A percentile compares a stretch with the other conserved stretches of the same genome.
Evolutionary conservation across 2,888 invertebrate genomes (phyloP).

Genomic region (Cephus pygmeus): DNA sequence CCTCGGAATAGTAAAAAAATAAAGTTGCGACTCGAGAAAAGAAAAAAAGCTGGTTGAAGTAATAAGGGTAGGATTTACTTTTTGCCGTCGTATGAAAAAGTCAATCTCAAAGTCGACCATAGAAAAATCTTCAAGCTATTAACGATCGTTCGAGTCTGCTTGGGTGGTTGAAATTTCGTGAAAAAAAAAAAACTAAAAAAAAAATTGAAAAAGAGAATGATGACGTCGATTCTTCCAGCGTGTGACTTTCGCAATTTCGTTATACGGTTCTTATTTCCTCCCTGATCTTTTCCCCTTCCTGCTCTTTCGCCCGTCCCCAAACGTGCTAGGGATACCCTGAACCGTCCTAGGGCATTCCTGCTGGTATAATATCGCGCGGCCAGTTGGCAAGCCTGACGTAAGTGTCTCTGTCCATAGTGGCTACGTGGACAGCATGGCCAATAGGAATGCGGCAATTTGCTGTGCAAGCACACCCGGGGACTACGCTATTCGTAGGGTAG

Average conservation of each 20-base stretch:
- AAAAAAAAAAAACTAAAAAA: too few species aligned
- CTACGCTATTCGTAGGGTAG: neutral
- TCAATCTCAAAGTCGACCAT: neutral
- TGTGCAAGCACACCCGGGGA: neutral
- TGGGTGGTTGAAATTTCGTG: neutral
- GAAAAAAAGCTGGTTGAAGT: neutral
- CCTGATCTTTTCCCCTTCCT: neutral
- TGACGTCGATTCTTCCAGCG: neutral
- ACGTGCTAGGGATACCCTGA: neutral
- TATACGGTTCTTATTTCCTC: neutral
- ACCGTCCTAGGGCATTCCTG: neutral
- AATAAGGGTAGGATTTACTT: neutral
- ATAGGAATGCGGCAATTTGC: neutral
- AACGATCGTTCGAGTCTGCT: neutral
- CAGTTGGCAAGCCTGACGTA: neutral
- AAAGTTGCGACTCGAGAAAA: neutral
- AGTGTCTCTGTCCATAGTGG: neutral
- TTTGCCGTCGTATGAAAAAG: neutral
- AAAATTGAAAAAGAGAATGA: neutral
- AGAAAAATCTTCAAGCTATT: neutral
- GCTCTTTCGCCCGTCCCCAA: neutral
- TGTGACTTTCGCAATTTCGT: neutral
- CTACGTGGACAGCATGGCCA: neutral
- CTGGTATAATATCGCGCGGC: too few species aligned
- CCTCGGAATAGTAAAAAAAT: neutral